A percentile compares a stretch with the other conserved stretches of the same genome.
Conservation (phyloP, 2,113 vertebrate species). For the Pseudonaja textilis region DNA sequence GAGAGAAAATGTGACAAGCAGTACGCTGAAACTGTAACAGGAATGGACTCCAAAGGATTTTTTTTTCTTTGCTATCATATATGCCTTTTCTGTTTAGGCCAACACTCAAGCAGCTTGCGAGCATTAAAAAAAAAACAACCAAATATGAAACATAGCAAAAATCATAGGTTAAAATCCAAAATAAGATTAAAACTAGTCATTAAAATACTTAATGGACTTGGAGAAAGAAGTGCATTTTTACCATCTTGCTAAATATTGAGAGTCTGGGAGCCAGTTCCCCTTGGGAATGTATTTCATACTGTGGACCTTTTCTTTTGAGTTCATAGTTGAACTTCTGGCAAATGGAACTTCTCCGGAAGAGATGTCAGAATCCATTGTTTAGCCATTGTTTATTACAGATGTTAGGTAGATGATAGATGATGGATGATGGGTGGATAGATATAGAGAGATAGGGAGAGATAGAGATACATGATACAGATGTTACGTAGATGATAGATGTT, state of each 20-base stretch:
- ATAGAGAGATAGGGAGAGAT: too few species aligned
- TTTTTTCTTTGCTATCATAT: neutral
- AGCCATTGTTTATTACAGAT: too few species aligned
- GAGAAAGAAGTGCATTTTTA: neutral
- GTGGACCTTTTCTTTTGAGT: neutral
- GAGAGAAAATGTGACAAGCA: neutral
- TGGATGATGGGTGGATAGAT: too few species aligned
- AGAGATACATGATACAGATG: too few species aligned
- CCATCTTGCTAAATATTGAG: neutral
- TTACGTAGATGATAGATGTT: too few species aligned
- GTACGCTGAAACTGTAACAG: neutral
- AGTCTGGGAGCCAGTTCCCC: neutral
- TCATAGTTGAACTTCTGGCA: neutral
- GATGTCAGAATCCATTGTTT: too few species aligned
- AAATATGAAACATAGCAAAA: neutral
- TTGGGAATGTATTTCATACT: neutral
- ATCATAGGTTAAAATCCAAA: neutral
- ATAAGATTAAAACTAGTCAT: neutral
- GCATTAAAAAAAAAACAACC: neutral
- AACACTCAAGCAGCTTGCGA: neutral
- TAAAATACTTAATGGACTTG: neutral
- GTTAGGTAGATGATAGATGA: too few species aligned
- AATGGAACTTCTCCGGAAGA: neutral
- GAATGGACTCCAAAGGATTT: neutral
- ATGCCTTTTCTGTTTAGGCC: neutral